Evolutionary conservation across 2,113 vertebrate genomes (phyloP), one percentile per base, ranked within the genome.

Genomic region (Bombycilla garrulus): DNA sequence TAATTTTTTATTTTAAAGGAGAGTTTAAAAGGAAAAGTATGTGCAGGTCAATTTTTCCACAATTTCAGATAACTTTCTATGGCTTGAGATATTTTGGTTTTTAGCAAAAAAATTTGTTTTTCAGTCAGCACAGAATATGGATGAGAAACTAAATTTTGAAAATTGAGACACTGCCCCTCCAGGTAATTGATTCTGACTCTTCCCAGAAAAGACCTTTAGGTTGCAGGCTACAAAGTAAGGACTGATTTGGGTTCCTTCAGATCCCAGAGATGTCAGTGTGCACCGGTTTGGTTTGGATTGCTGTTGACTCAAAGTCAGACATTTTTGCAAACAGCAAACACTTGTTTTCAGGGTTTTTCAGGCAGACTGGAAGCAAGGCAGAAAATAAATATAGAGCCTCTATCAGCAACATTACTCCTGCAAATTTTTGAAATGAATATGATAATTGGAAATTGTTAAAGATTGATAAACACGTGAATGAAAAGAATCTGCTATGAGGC

Each of bases 371-470:
- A 51, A 79, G 33, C 19, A 25, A 42, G 6, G 24, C 15, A 60
- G 21, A 44, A 44, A 58, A 73, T 66, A 91, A 91, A 90, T 58
- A 76, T 6, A 45, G 33, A 2, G 3, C 35, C 74, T 58, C n/a
- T 40, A 64, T 51, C 58, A 86, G 67, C 45, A 72, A 42, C 24
- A 54, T 53, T 58, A 83, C 69, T 92, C 47, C 64, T 66, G 57
- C 60, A 85, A 69, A 62, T 81, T 93, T 92, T 66, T 65, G 53
- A 89, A 88, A 90, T 74, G 5, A 79, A 72, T 60, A 88, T 50
- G 67, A 50, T 73, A 81, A 94, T 42, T 62, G 45, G 73, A 93
- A 96, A 83, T 67, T 57, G 57, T 86, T 85, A 88, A 92, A 96
- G 82, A 85, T 66, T 35, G 77, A 85, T 84, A 91, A 92, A 90